phyloP scores from a whole-genome alignment of 2,888 invertebrate genomes.

The Metellina segmentata region DNA sequence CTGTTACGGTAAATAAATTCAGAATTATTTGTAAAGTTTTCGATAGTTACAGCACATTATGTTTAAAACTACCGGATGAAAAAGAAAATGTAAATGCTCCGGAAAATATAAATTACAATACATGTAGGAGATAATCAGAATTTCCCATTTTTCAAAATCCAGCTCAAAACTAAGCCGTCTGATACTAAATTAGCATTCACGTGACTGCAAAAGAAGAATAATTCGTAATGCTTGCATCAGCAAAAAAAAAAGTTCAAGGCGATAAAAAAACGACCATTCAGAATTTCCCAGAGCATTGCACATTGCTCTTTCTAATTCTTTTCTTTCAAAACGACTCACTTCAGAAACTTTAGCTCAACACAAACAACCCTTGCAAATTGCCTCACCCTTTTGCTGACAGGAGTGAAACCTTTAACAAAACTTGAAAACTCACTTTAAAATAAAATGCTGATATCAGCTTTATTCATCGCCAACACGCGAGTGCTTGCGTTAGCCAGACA shows the following conservation, averaged over 20 bases:
- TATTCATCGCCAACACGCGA: not conserved
- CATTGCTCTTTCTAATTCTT: not conserved
- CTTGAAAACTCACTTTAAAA: not conserved
- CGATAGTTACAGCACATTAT: too few species aligned
- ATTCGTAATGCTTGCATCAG: not conserved
- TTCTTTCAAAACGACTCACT: not conserved
- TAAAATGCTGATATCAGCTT: not conserved
- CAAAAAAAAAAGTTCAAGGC: not conserved
- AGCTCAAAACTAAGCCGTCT: not conserved
- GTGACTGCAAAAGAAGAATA: not conserved
- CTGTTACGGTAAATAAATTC: too few species aligned
- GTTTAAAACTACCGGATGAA: too few species aligned
- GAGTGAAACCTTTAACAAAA: not conserved
- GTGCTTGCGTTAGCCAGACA: too few species aligned
- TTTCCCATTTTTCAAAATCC: too few species aligned
- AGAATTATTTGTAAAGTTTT: too few species aligned
- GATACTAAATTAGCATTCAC: not conserved
- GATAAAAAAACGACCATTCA: not conserved
- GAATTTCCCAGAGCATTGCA: not conserved
- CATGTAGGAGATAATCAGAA: too few species aligned
- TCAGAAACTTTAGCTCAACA: not conserved
- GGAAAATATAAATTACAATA: too few species aligned
- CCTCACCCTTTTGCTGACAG: not conserved
- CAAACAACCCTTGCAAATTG: not conserved
- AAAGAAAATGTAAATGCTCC: too few species aligned